phyloP scores from a whole-genome alignment of 2,888 invertebrate species.

The Synanthedon formicaeformis region DNA sequence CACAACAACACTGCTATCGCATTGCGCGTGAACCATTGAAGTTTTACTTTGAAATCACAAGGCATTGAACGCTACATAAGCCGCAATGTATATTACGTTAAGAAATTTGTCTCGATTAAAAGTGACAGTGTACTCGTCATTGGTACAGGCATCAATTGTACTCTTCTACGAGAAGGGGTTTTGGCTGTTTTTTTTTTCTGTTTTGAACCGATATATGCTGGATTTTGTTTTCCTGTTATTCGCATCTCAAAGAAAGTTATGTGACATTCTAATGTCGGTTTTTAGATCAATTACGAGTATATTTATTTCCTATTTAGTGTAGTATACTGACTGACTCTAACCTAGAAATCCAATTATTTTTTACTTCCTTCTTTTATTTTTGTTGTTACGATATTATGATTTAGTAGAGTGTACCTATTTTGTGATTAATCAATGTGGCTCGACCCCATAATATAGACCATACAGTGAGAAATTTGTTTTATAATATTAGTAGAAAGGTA shows the following conservation, averaged over 20 bases:
- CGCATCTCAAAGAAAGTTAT: conserved; percentile 25
- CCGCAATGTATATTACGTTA: neutral
- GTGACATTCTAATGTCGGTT: conserved; percentile 1
- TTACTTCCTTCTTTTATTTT: too few species aligned
- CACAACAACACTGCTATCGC: neutral
- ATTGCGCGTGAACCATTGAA: neutral
- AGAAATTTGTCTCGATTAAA: neutral
- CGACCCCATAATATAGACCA: too few species aligned
- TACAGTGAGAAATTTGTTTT: too few species aligned
- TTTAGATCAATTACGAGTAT: too few species aligned
- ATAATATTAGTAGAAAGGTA: too few species aligned
- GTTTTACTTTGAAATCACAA: neutral
- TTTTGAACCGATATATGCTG: conserved; percentile 21
- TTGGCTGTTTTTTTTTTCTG: conserved; percentile 27
- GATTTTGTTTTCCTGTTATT: conserved; percentile 23
- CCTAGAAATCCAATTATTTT: too few species aligned
- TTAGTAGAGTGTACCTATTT: too few species aligned
- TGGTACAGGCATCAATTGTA: conserved; percentile 25
- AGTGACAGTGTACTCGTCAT: conserved; percentile 8
- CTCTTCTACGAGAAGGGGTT: conserved; percentile 24
- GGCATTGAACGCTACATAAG: neutral
- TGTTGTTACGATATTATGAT: too few species aligned
- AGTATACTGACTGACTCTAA: too few species aligned
- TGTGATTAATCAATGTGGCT: too few species aligned
- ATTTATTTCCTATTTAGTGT: too few species aligned